Percentiles rank a stretch among this genome's conserved stretches.
Conservation (phyloP, 2,797 vertebrate species). For the Thripadectes ignobilis region DNA sequence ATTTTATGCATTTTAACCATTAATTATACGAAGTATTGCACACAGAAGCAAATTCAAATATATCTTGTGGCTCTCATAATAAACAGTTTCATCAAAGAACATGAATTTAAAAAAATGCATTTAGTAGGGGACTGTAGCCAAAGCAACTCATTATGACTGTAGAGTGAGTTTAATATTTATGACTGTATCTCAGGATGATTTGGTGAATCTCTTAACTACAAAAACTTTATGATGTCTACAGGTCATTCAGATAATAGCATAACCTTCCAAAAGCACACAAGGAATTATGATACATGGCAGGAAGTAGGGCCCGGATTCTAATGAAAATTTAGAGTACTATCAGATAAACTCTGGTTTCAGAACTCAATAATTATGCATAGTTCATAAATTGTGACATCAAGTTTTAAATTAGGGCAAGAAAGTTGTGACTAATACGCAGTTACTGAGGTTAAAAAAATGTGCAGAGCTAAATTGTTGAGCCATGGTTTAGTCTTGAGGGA, state of each 20-base stretch:
- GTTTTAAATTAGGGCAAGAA: conserved; percentile 23
- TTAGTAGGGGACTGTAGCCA: conserved; percentile 12
- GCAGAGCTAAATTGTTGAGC: background rate
- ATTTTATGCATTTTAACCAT: background rate
- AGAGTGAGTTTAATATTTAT: background rate
- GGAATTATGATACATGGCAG: conserved; percentile 18
- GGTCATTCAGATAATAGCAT: conserved; percentile 27
- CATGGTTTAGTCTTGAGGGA: background rate
- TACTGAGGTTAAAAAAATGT: background rate
- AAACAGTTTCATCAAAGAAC: background rate
- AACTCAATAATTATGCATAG: conserved; percentile 52
- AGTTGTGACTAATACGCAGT: background rate
- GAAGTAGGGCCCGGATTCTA: background rate
- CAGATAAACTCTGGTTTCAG: conserved; percentile 17
- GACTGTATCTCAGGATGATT: conserved; percentile 7
- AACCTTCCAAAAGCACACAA: conserved; percentile 19
- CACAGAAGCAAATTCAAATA: background rate
- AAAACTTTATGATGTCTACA: conserved; percentile 46
- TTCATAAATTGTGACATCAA: conserved; percentile 42
- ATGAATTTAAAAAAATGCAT: background rate
- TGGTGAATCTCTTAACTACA: conserved; percentile 10
- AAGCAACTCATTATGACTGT: background rate
- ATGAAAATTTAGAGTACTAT: conserved; percentile 33
- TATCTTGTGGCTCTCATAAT: background rate
- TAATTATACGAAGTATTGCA: background rate